Evolutionary conservation across 2,888 invertebrate genomes (phyloP).

Genomic region (Eucriotettix oculatus): DNA sequence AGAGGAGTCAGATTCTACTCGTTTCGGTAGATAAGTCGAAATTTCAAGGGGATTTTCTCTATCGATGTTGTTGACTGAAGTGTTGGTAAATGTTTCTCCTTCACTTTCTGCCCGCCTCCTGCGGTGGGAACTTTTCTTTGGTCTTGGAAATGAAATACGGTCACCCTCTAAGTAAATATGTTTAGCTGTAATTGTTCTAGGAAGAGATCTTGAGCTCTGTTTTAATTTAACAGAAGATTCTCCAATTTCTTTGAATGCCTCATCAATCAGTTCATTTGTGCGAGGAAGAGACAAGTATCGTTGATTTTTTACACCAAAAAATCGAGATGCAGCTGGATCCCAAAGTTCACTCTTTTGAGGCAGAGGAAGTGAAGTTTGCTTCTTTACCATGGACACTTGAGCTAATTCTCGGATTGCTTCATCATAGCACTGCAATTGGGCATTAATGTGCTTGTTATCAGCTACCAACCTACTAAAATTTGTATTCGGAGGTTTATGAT

Average conservation of each 20-base stretch:
- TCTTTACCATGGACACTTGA: slow-evolving; percentile 12
- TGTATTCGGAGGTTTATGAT: slow-evolving; percentile 6
- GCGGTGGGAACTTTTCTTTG: not conserved
- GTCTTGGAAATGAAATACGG: slow-evolving; percentile 4
- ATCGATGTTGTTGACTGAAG: not conserved
- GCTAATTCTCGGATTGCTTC: slow-evolving; percentile 18
- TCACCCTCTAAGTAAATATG: slow-evolving; percentile 6
- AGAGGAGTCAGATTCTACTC: not conserved
- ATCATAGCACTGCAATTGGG: slow-evolving; percentile 19
- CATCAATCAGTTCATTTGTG: slow-evolving; percentile 12
- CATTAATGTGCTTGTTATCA: slow-evolving; percentile 16
- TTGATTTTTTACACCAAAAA: slow-evolving; percentile 6
- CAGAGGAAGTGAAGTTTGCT: slow-evolving; percentile 8
- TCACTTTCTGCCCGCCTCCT: slow-evolving; percentile 11
- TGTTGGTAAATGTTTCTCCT: slow-evolving; percentile 4
- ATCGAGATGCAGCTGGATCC: slow-evolving; percentile 4
- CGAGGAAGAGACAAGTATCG: slow-evolving; percentile 12
- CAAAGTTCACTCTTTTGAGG: slow-evolving; percentile 4
- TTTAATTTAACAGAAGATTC: slow-evolving; percentile 8
- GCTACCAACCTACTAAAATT: slow-evolving; percentile 10
- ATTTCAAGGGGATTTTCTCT: slow-evolving; percentile 2
- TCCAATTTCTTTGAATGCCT: slow-evolving; percentile 12
- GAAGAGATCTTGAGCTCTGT: slow-evolving; percentile 8
- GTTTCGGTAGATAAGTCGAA: not conserved
- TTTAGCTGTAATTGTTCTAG: slow-evolving; percentile 8